These are phyloP conservation scores for Chionodraco myersi DNA, from an alignment of 2,113 vertebrate species.

Conservation along the genomic window DNA sequence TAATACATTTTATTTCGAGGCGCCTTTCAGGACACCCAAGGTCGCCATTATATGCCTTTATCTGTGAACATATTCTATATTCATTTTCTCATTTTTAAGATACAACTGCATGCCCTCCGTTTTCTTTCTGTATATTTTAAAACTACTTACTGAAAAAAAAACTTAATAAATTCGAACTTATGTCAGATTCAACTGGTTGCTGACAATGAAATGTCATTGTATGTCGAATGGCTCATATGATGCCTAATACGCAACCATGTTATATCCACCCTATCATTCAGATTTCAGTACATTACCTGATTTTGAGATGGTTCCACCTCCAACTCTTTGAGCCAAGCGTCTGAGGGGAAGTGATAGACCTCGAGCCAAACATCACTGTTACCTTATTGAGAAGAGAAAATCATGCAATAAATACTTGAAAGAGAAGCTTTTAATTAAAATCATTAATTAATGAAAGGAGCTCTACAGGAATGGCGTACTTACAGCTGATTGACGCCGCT, in stretches of 20 bases:
- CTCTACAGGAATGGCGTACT: conserved; percentile 55
- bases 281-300: conserved; percentile 41
- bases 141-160: not conserved
- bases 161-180: not conserved
- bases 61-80: not conserved
- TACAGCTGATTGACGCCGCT: conserved; percentile 87
- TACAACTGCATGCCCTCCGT: no score
- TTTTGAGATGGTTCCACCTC: conserved; percentile 51
- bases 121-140: not conserved
- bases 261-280: not conserved
- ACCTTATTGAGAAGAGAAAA: conserved; percentile 79
- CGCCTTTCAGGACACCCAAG: no score
- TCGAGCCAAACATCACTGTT: conserved; percentile 85
- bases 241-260: not conserved
- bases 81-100: not conserved
- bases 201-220: no score
- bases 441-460: not conserved
- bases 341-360: conserved; percentile 86
- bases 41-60: not conserved
- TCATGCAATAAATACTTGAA: not conserved
- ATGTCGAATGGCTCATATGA: no score
- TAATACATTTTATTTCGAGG: no score
- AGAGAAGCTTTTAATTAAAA: not conserved
- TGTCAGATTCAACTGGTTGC: not conserved
- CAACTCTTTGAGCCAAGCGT: conserved; percentile 86